Base-by-base conservation (phyloP, 1,140 invertebrate species). In the Copidosoma floridanum region DNA sequence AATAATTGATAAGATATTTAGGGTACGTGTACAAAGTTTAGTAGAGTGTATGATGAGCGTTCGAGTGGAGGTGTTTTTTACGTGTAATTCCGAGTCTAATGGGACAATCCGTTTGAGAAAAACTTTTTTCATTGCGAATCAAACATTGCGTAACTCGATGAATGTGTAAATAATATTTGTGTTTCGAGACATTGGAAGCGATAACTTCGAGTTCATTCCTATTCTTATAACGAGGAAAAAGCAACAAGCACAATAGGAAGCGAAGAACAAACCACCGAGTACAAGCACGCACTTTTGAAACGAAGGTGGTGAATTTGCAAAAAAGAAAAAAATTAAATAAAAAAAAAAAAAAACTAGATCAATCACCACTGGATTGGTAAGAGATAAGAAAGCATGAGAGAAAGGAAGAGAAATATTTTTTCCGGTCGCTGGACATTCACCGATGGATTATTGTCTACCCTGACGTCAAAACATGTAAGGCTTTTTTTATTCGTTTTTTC, bases 381-480 rank as follows among this genome's bases (percentile, higher is more conserved):
- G 29, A 35, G 27, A 50, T 32, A 32, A 8, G 29, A 32, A 32
- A 32, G 12, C 12, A 32, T 32, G 35, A 27, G 16, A 32, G 24
- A 50, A 27, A 50, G 40, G 46, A 21, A 58, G 23, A 35, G 43
- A 43, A 24, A 37, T 35, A 32, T 40, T 29, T 52, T 6, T 44
- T 27, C 16, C 35, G 11, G 24, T 54, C 37, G 43, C 43, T 61
- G 58, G 51, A 55, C 44, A 61, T 61, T 61, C 51, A 44, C 58
- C 51, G 51, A 61, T 48, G 24, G 51, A 54, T 40, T 48, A 54
- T 40, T 48, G 43, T 40, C 51, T 61, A 61, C 43, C 43, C 50
- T 61, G 43, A 52, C 46, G 57, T 52, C 20, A 41, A 24, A 55
- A 52, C 26, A 26, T 23, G 37, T 21, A 37, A 11, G 12, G 6